Percentiles rank a stretch among this genome's conserved stretches.
Evolutionary conservation across 2,888 invertebrate species (phyloP).

Genomic region (Deilephila elpenor): DNA sequence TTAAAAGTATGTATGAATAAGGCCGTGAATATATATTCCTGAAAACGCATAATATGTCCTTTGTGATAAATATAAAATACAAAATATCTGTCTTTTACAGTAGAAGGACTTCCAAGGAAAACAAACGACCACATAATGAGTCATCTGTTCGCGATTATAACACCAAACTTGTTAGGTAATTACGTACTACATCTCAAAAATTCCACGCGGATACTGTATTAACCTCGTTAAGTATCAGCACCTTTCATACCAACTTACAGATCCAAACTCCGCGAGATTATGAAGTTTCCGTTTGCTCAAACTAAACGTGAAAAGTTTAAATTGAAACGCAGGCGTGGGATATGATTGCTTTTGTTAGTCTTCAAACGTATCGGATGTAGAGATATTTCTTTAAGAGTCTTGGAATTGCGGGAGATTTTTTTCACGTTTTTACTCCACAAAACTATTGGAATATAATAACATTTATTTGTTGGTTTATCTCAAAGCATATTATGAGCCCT

Average conservation of each 20-base stretch:
- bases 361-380: not conserved
- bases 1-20: too few species aligned
- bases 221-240: not conserved
- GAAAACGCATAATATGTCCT: too few species aligned
- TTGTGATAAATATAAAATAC: too few species aligned
- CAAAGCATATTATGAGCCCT: too few species aligned
- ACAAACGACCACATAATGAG: not conserved
- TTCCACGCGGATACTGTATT: not conserved
- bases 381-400: not conserved
- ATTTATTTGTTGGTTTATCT: too few species aligned
- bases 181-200: not conserved
- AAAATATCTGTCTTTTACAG: too few species aligned
- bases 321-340: conserved; percentile 19
- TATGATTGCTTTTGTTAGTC: conserved; percentile 19
- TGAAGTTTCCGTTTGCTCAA: conserved; percentile 17
- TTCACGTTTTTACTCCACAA: too few species aligned
- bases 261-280: conserved; percentile 1
- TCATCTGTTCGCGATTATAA: not conserved
- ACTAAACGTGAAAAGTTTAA: conserved; percentile 25
- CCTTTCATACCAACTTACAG: conserved; percentile 8
- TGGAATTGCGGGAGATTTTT: not conserved
- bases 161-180: not conserved
- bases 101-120: not conserved
- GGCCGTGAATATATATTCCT: too few species aligned
- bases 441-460: too few species aligned